These are phyloP conservation scores for Phalacrocorax carbo DNA, from an alignment of 2,113 vertebrate species.

Conservation along the genomic window DNA sequence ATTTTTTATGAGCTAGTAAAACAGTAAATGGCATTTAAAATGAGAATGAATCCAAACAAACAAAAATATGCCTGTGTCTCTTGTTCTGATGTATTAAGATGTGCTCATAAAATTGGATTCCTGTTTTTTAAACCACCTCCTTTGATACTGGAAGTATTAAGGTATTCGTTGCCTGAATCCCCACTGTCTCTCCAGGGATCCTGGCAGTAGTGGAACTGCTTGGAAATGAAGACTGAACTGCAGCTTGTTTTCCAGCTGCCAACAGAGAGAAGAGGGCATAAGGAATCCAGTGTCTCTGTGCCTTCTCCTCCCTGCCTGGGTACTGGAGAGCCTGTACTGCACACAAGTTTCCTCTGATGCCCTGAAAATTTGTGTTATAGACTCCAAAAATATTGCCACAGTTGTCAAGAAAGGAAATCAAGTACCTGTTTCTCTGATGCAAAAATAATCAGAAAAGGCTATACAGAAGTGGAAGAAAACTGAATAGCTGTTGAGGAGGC, in stretches of 20 bases:
- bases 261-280: not conserved
- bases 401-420: not conserved
- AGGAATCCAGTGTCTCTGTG: not conserved
- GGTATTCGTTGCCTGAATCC: not conserved
- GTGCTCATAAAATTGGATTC: not conserved
- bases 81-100: not conserved
- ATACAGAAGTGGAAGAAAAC: not conserved
- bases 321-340: not conserved
- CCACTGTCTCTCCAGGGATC: not conserved
- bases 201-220: not conserved
- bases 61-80: not conserved
- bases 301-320: not conserved
- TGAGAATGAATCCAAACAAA: not conserved
- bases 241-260: not conserved
- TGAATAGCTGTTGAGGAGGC: not conserved
- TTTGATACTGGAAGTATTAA: not conserved
- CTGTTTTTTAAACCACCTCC: not conserved
- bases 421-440: fast-evolving
- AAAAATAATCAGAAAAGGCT: not conserved
- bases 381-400: not conserved
- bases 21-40: not conserved
- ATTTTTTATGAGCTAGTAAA: not conserved
- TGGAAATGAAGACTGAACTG: not conserved
- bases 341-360: not conserved
- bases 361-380: not conserved